Evolutionary conservation across 2,797 vertebrate genomes (phyloP), one percentile per base, ranked within the genome.

Genomic region (Ispidina picta): DNA sequence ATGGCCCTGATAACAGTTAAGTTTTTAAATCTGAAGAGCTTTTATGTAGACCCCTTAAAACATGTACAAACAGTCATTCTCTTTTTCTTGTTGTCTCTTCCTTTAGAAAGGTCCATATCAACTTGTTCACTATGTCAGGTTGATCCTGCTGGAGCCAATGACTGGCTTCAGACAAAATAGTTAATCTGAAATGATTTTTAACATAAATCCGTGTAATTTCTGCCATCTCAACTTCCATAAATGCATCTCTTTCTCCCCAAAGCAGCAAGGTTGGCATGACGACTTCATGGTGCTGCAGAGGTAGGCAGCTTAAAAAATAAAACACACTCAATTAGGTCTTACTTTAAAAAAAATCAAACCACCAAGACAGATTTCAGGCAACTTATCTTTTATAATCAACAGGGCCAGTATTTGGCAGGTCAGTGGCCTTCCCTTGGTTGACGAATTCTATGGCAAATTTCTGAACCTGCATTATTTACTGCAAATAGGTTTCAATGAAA

Each of bases 101-200:
- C 94, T 99, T 99, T 79, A 99, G 98, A 97, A 99, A 99, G 92
- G 98, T 99, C 99, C 99, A 99, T 97, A 99, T 99, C 97, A 99
- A 98, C 87, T 98, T 99, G 97, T 99, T 99, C 68, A 99, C 99
- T 71, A 99, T 98, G 75, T 99, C 98, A 6, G 99, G 99, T 97
- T 99, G 99, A 97, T 99, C 99, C 97, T 99, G 99, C 97, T 99
- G 99, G 95, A 99, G 98, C 99, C 99, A 99, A 58, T 99, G 99
- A 78, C 99, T 99, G 84, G 99, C 98, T 72, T 98, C 98, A 23
- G 99, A 99, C 88, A 99, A 98, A 96, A 99, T 98, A 93, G 98
- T 99, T 91, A 99, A 98, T 86, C 98, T 98, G 97, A 99, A 99
- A 91, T 98, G 98, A 91, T 99, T 99, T 96, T 98, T 98, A 93